Evolutionary conservation across 53 echinoderm and acorn worm genomes (phyloP).

Genomic region (Zoroaster sp.): DNA sequence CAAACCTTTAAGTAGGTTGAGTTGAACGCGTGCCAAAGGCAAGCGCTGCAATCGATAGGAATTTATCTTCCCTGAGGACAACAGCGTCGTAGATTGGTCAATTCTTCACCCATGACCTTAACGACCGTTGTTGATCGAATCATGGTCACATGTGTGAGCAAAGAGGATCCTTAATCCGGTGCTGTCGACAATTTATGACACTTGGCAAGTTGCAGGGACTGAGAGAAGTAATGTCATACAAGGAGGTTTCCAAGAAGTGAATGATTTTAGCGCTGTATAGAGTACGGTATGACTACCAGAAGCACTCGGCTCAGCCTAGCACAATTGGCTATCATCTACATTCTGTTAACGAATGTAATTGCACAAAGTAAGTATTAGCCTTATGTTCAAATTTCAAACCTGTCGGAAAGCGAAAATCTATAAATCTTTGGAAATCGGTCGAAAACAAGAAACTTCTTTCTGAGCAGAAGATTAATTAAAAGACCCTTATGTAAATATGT

Average conservation of each 20-base stretch:
- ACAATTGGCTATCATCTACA: neutral
- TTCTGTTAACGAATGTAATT: conserved; percentile 12
- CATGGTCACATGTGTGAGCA: neutral
- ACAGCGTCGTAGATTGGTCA: neutral
- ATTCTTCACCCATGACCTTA: conserved; percentile 19
- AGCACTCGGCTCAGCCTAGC: neutral
- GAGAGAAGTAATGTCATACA: neutral
- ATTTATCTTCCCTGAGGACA: neutral
- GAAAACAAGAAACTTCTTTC: no score
- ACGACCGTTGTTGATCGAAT: conserved; percentile 1
- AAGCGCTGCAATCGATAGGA: neutral
- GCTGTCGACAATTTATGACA: neutral
- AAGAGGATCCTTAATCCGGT: neutral
- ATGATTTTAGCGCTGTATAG: no score
- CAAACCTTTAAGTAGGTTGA: neutral
- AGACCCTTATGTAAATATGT: no score
- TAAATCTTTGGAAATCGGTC: neutral
- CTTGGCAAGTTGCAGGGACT: neutral
- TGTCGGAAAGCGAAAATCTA: neutral
- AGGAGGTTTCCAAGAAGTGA: no score
- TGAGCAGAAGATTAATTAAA: no score
- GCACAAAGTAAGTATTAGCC: conserved; percentile 29
- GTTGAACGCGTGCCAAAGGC: conserved; percentile 48
- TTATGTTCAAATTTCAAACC: neutral
- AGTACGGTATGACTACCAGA: neutral